Base-by-base conservation (phyloP, 2,888 invertebrate genomes). In the Chouioia cunea region DNA sequence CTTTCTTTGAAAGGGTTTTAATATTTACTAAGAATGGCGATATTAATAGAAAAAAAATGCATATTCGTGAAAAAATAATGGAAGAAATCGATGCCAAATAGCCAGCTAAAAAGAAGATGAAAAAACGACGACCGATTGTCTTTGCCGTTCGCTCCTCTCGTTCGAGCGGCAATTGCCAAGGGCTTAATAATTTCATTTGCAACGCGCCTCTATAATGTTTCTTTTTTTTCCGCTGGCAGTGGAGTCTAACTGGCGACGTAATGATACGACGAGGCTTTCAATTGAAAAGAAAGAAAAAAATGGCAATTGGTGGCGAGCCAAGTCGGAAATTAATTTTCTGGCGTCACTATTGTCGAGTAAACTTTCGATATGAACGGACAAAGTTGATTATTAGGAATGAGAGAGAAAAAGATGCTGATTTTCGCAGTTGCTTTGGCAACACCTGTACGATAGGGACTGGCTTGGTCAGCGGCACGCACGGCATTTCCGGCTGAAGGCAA, bases 401-500 rank as follows among this genome's bases (percentile, higher is more conserved):
- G 6, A 6, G 27, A 4, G 27, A 27, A 27, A 4, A 27, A 27
- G 6, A 27, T 27, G 27, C 27, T 36, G 36, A 27, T 27, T 36
- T 3, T 36, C 36, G 36, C 36, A 12, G 36, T 12, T 36, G 36
- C 36, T 36, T 36, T 10, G 36, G 36, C 36, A 36, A 36, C 36
- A 36, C 36, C 36, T 36, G 36, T 36, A 12, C 36, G 4, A 10
- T 6, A 4, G 27, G 4, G 27, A 3, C 36, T 3, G 47, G 59
- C 10, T 36, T 36, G 18, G 56, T 36, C 56, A 43, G 59, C 43
- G 82, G 82, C 80, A 83, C 78, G 82, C 81, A 75, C 76, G 82
- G 83, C 76, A 82, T 83, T 84, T 84, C 84, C 82, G 84, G 81
- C 81, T 10, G 27, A 36, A 36, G 36, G 6, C 36, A 36, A 36